Evolutionary conservation across 2,113 vertebrate species (phyloP).

Genomic region (Pedetes capensis): DNA sequence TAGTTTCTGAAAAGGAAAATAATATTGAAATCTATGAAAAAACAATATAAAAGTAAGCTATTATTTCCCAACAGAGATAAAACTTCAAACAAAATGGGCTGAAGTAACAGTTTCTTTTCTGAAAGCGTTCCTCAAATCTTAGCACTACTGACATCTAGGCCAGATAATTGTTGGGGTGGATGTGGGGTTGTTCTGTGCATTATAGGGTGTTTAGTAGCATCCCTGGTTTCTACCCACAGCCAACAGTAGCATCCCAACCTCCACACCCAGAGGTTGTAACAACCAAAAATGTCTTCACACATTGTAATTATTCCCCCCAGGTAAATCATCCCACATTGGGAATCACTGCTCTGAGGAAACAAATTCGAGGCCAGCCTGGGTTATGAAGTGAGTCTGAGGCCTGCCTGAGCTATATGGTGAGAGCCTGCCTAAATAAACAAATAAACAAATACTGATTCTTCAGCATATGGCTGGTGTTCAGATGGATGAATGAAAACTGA

Average conservation of each 20-base stretch:
- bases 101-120: background rate
- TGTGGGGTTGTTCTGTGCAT: background rate
- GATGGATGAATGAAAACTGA: background rate
- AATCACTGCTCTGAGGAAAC: slow-evolving; percentile 1
- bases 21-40: background rate
- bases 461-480: background rate
- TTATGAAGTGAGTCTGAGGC: background rate
- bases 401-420: background rate
- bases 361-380: background rate
- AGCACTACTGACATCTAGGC: background rate
- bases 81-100: slow-evolving; percentile 19
- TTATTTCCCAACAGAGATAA: background rate
- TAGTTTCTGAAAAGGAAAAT: background rate
- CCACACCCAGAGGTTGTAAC: background rate
- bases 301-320: background rate
- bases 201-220: background rate
- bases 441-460: background rate
- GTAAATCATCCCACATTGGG: background rate
- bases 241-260: background rate
- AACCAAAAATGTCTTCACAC: background rate
- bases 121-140: slow-evolving; percentile 13
- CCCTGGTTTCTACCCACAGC: background rate
- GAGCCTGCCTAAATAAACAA: background rate
- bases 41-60: background rate
- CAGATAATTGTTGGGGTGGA: background rate